Percentiles rank a stretch among this genome's conserved stretches.
Evolutionary conservation across 2,888 invertebrate species (phyloP).

Genomic region (Thysanoteuthis rhombus): DNA sequence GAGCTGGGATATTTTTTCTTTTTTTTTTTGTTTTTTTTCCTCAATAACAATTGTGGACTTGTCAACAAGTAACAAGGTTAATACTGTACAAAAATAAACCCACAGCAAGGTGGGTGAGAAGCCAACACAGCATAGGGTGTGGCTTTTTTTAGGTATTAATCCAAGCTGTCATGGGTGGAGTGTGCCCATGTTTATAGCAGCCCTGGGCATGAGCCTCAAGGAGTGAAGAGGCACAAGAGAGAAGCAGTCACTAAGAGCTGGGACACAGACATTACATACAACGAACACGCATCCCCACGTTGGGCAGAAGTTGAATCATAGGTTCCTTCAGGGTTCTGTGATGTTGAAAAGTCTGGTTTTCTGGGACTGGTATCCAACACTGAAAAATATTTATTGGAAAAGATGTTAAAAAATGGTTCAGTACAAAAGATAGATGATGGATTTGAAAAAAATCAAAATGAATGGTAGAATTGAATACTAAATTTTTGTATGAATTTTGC

Average conservation of each 20-base stretch:
- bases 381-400: background rate
- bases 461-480: too few species aligned
- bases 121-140: background rate
- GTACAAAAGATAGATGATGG: background rate
- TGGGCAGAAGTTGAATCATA: slow-evolving; percentile 25
- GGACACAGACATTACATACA: background rate
- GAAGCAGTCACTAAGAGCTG: slow-evolving; percentile 12
- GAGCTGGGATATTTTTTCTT: background rate
- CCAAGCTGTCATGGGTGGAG: slow-evolving; percentile 12
- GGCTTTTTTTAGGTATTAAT: background rate
- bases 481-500: too few species aligned
- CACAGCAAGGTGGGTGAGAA: background rate
- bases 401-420: background rate
- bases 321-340: slow-evolving; percentile 12
- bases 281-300: background rate
- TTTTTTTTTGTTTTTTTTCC: too few species aligned
- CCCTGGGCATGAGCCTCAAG: background rate
- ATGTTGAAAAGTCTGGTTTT: slow-evolving; percentile 18
- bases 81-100: background rate
- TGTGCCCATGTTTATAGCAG: slow-evolving; percentile 13
- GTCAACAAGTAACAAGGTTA: slow-evolving; percentile 12
- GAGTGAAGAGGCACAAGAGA: background rate
- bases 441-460: too few species aligned
- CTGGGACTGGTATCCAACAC: slow-evolving; percentile 14
- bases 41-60: background rate